Percentiles rank a stretch among this genome's conserved stretches.
phyloP scores from a whole-genome alignment of 2,113 vertebrate species.

The Garra rufa region DNA sequence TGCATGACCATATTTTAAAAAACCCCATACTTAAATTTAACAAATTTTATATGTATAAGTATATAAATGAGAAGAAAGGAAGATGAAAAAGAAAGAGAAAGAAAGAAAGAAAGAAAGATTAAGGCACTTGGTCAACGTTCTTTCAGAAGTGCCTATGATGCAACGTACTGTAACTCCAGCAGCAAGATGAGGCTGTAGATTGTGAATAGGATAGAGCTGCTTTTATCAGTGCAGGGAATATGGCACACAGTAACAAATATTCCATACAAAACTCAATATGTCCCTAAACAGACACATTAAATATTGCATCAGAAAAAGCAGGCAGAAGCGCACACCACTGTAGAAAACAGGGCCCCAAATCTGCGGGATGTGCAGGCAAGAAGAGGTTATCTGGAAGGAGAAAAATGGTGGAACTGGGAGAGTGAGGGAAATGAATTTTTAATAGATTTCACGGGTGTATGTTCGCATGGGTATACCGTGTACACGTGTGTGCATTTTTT shows the following conservation, averaged over 20 bases:
- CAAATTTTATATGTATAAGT: no score
- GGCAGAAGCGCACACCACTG: neutral
- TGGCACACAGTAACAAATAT: neutral
- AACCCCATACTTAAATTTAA: no score
- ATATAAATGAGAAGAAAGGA: neutral
- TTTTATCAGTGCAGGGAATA: constrained; percentile 14
- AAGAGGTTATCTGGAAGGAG: neutral
- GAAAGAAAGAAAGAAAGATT: neutral
- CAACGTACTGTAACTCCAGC: constrained; percentile 52
- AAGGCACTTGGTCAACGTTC: constrained; percentile 3
- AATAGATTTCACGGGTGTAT: neutral
- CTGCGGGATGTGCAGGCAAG: neutral
- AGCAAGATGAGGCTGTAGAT: constrained; percentile 9
- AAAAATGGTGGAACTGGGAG: neutral
- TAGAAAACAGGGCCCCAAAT: neutral
- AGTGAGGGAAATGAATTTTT: neutral
- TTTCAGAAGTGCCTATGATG: constrained; percentile 47
- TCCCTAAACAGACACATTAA: constrained; percentile 27
- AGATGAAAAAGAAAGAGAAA: neutral
- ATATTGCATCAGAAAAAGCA: constrained; percentile 33
- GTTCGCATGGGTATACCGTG: neutral
- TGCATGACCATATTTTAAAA: no score
- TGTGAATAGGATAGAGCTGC: constrained; percentile 27
- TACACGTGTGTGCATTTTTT: neutral
- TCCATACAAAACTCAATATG: constrained; percentile 3